Evolutionary conservation across 2,888 invertebrate species (phyloP).

Genomic region (Smittia sp.): DNA sequence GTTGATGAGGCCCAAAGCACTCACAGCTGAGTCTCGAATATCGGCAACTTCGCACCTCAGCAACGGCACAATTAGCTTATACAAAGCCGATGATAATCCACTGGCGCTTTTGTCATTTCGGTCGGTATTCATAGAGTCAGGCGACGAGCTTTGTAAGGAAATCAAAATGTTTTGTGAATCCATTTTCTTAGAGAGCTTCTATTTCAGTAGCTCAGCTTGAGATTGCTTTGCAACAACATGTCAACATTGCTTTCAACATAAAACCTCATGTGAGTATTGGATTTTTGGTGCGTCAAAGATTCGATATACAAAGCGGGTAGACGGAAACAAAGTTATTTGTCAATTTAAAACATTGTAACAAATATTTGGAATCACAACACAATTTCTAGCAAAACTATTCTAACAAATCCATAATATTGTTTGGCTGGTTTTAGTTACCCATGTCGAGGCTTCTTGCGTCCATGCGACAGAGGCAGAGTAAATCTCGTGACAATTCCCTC

Average conservation of each 20-base stretch:
- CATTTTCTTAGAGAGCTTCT: neutral
- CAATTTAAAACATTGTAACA: too few species aligned
- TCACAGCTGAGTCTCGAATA: slow-evolving; percentile 89
- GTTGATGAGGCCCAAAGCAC: slow-evolving; percentile 93
- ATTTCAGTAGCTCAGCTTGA: neutral
- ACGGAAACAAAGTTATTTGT: too few species aligned
- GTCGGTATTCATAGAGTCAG: slow-evolving; percentile 83
- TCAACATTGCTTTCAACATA: too few species aligned
- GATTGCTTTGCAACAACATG: neutral
- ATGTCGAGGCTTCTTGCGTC: slow-evolving; percentile 72
- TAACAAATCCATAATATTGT: neutral
- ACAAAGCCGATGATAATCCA: slow-evolving; percentile 78
- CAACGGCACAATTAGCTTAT: slow-evolving; percentile 89
- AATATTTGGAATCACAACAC: too few species aligned
- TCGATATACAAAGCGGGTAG: too few species aligned
- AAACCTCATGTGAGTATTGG: too few species aligned
- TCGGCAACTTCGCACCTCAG: slow-evolving; percentile 90
- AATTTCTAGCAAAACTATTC: neutral
- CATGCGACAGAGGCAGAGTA: slow-evolving; percentile 73
- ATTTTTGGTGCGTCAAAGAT: too few species aligned
- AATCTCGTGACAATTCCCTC: slow-evolving; percentile 63
- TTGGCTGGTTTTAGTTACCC: slow-evolving; percentile 58
- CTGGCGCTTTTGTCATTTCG: slow-evolving; percentile 72
- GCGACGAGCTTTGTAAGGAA: slow-evolving; percentile 85
- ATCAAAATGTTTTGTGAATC: neutral